Conservation (phyloP, 2,113 vertebrate genomes). For the Sporophila hypoxantha region DNA sequence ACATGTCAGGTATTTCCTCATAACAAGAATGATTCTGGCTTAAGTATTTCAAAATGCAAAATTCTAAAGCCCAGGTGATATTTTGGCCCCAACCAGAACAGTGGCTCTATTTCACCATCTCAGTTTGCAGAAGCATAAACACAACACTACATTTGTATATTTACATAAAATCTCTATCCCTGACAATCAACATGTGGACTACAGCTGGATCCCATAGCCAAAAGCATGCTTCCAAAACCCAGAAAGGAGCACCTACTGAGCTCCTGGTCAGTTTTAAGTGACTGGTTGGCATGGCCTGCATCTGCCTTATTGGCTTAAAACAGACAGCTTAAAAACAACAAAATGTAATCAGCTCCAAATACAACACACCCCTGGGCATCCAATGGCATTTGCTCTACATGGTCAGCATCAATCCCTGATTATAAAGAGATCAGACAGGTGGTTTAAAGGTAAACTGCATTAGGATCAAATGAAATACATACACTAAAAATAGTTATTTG, state of each 20-base stretch:
- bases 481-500: not conserved
- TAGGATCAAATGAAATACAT: not conserved
- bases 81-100: not conserved
- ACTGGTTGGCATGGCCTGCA: not conserved
- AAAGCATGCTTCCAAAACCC: not conserved
- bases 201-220: not conserved
- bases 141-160: not conserved
- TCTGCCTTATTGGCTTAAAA: not conserved
- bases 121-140: not conserved
- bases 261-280: not conserved
- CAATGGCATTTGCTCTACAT: not conserved
- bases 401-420: not conserved
- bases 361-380: not conserved
- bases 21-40: not conserved
- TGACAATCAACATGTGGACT: not conserved
- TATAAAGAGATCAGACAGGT: constrained; percentile 35
- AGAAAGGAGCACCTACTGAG: not conserved
- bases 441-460: constrained; percentile 20
- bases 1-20: not conserved
- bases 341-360: not conserved
- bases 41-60: not conserved
- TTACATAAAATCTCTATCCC: not conserved
- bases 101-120: not conserved
- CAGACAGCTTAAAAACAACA: not conserved
- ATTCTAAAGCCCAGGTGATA: not conserved